These are phyloP conservation scores for Ectropis grisescens DNA, from an alignment of 1,140 invertebrate genomes.

Conservation along the genomic window DNA sequence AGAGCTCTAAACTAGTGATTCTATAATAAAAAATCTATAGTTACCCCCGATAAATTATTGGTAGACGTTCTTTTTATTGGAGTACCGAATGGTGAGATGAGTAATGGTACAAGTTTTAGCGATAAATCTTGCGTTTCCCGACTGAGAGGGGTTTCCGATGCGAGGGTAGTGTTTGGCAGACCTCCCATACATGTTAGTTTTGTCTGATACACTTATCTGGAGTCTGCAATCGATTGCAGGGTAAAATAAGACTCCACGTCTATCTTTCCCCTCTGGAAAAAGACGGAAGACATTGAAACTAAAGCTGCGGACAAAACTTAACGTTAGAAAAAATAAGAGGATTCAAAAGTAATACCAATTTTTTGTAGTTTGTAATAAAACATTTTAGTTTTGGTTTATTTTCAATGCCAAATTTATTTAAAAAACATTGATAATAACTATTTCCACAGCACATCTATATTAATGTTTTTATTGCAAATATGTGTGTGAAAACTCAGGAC, in stretches of 20 bases:
- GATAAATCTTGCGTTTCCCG: conserved; percentile 60
- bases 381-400: no score
- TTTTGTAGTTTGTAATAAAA: no score
- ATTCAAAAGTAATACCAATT: no score
- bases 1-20: conserved; percentile 48
- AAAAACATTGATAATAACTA: no score
- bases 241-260: conserved; percentile 8
- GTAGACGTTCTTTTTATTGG: conserved; percentile 64
- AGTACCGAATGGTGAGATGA: conserved; percentile 66
- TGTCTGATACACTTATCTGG: conserved; percentile 40
- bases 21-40: conserved; percentile 57
- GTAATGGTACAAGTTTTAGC: conserved; percentile 61
- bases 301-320: no score
- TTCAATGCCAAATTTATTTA: no score
- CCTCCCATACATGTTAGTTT: conserved; percentile 40
- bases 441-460: no score
- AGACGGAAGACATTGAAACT: no score
- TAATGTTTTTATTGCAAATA: no score
- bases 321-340: no score
- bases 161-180: conserved; percentile 45
- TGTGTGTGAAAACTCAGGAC: no score
- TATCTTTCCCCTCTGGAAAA: no score
- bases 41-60: conserved; percentile 60
- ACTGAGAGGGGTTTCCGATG: conserved; percentile 40
- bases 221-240: conserved; percentile 32